phyloP scores from a whole-genome alignment of 2,113 vertebrate species.

The Sapayoa aenigma region DNA sequence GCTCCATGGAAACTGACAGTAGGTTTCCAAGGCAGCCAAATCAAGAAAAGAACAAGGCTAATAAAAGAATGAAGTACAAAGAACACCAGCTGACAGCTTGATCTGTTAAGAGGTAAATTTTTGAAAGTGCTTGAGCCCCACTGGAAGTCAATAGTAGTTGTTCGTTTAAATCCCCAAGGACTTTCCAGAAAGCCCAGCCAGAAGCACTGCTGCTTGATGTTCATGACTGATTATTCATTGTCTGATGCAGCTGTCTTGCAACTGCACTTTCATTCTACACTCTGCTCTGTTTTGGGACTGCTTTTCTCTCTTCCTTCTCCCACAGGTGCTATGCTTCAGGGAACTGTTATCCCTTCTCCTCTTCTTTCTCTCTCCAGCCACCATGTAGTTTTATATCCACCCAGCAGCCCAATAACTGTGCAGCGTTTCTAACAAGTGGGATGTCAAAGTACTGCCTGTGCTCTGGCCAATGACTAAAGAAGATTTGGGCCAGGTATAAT shows the following conservation, averaged over 20 bases:
- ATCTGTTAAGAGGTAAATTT: background rate
- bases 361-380: background rate
- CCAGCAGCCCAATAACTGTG: background rate
- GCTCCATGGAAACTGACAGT: constrained; percentile 47
- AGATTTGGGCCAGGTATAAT: background rate
- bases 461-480: background rate
- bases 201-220: background rate
- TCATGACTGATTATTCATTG: constrained; percentile 6
- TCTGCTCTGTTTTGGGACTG: background rate
- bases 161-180: constrained; percentile 1
- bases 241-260: background rate
- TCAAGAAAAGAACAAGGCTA: background rate
- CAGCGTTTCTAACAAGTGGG: background rate
- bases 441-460: background rate
- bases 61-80: background rate
- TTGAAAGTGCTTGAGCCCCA: background rate
- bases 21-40: constrained; percentile 60
- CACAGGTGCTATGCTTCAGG: background rate
- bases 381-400: background rate
- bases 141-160: background rate
- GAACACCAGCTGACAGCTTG: background rate
- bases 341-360: background rate
- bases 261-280: background rate
- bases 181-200: background rate
- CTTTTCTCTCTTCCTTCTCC: background rate